These are phyloP conservation scores for Drosophila aff. DNA, from an alignment of 1,140 invertebrate genomes.

Conservation along the genomic window DNA sequence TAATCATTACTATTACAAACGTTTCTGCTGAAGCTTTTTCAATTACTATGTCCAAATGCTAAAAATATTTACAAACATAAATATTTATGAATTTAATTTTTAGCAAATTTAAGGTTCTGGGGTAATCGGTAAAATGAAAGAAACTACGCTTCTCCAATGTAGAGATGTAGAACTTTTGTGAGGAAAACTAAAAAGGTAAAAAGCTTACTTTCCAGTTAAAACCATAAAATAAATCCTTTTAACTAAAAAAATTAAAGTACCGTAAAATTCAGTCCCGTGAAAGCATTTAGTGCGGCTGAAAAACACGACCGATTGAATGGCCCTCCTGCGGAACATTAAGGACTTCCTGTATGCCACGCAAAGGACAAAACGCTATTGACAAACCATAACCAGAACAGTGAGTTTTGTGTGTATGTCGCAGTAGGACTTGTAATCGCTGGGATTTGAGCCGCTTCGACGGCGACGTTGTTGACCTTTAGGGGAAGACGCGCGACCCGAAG, in stretches of 20 bases:
- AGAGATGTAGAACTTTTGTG: too few relatives aligned
- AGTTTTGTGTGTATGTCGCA: not conserved
- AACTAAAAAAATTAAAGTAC: not conserved
- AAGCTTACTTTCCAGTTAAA: not conserved
- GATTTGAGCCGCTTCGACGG: conserved; percentile 17
- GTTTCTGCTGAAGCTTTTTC: too few relatives aligned
- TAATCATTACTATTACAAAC: too few relatives aligned
- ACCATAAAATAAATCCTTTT: not conserved
- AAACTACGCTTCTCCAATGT: too few relatives aligned
- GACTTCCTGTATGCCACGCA: conserved; percentile 62
- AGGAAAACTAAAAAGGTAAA: too few relatives aligned
- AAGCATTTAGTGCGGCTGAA: not conserved
- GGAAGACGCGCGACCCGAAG: conserved; percentile 5
- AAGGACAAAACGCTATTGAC: conserved; percentile 69
- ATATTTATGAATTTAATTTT: too few relatives aligned
- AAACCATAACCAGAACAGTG: conserved; percentile 25
- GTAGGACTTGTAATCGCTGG: not conserved
- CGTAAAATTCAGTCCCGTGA: not conserved
- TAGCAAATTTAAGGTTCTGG: too few relatives aligned
- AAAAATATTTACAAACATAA: too few relatives aligned
- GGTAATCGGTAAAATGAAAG: too few relatives aligned
- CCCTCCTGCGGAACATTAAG: conserved; percentile 39
- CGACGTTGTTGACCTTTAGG: conserved; percentile 73
- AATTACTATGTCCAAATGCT: too few relatives aligned
- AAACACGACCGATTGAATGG: conserved; percentile 7